Evolutionary conservation across 1,140 invertebrate species (phyloP), one percentile per base, ranked within the genome.

Genomic region (Panagrolaimus sp.): DNA sequence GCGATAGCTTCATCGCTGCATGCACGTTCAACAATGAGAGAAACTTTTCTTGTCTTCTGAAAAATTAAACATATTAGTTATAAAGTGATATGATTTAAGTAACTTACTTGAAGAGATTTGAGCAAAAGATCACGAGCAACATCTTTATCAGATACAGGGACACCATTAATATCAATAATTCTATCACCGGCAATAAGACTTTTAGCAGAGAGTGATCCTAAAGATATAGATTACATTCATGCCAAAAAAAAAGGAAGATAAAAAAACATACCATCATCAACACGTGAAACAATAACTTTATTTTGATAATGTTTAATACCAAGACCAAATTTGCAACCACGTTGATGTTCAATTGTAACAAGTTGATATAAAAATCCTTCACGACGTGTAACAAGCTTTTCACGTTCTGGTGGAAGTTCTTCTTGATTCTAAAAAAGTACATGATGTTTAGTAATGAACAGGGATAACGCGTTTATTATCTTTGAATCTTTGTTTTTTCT

Each of bases 261-360:
- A n/a, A n/a, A n/a, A n/a, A n/a, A 16, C 66, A 5, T 5, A 63
- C 42, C 53, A 27, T 43, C 53, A 45, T 61, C 53, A 31, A 68
- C 45, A 11, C 45, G 25, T 9, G 51, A 16, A 42, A 65, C 62
- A 27, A 65, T 25, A 23, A 68, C 66, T n/a, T 65, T 65, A 42
- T 68, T 68, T 25, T 68, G 66, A 27, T 45, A 68, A 47, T 65
- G n/a, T 38, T 68, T 68, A 20, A 68, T 65, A 14, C 66, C 66
- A 16, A 68, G 66, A 23, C 66, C 66, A 16, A 68, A 44, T 38
- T 68, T 66, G n/a, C n/a, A n/a, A n/a, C 66, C 66, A 16, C 45
- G 42, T 31, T 64, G 25, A 27, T 44, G 45, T 20, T 66, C 66
- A 48, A 68, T 42, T 27, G 23, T 43, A 44, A 38, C 44, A 25